These are phyloP conservation scores for Euwallacea fornicatus DNA, from an alignment of 1,140 invertebrate species.

Conservation along the genomic window DNA sequence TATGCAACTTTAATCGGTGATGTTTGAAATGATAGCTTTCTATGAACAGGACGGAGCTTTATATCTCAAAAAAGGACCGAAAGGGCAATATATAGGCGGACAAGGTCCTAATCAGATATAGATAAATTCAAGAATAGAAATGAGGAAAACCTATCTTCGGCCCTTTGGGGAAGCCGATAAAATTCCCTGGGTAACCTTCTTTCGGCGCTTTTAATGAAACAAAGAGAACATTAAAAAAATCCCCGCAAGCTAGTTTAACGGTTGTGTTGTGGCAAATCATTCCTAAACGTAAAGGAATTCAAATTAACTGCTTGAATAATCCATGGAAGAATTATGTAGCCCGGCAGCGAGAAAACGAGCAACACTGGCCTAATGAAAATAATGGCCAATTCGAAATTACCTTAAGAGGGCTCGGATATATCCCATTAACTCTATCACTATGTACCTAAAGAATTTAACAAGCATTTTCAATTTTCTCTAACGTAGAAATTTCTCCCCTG, in stretches of 20 bases:
- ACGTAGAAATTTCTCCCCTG: neutral
- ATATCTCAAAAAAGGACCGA: too few relatives aligned
- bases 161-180: neutral
- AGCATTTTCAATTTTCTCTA: constrained; percentile 14
- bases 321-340: too few relatives aligned
- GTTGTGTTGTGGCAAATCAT: constrained; percentile 3
- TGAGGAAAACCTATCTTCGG: neutral
- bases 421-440: neutral
- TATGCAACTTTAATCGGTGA: too few relatives aligned
- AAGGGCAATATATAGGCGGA: neutral
- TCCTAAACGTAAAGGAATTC: neutral
- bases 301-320: too few relatives aligned
- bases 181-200: neutral
- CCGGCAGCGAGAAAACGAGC: too few relatives aligned
- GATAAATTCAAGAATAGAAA: neutral
- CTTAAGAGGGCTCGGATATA: neutral
- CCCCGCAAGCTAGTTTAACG: neutral
- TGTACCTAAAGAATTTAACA: constrained; percentile 15
- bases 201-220: neutral
- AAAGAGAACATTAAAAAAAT: neutral
- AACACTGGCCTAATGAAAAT: too few relatives aligned
- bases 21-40: too few relatives aligned
- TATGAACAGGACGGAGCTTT: too few relatives aligned
- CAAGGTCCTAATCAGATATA: constrained; percentile 1
- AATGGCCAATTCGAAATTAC: too few relatives aligned